phyloP scores from a whole-genome alignment of 2,888 invertebrate genomes.

The Lamellibrachia satsuma region DNA sequence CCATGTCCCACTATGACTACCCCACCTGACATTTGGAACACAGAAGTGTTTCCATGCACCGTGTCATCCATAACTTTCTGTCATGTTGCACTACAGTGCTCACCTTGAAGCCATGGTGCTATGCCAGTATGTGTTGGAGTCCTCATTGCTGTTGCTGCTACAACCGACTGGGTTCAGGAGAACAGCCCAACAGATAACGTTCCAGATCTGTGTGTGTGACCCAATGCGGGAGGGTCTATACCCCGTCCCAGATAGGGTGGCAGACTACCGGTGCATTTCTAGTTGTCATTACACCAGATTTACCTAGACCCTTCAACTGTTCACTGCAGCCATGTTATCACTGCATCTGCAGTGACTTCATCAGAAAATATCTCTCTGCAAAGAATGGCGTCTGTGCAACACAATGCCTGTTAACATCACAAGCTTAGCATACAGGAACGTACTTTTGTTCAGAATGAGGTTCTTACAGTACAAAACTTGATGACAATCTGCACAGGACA shows the following conservation, averaged over 20 bases:
- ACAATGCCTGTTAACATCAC: slow-evolving; percentile 4
- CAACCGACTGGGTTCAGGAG: background rate
- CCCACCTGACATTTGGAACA: no score
- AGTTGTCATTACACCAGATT: slow-evolving; percentile 6
- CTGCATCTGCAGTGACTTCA: background rate
- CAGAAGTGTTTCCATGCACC: no score
- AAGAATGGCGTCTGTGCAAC: slow-evolving; percentile 5
- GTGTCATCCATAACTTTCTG: background rate
- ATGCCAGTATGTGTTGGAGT: background rate
- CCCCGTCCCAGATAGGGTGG: background rate
- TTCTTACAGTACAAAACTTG: background rate
- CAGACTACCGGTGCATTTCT: background rate
- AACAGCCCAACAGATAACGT: background rate
- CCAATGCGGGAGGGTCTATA: background rate
- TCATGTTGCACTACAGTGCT: background rate
- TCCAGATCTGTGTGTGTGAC: background rate
- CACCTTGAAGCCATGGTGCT: background rate
- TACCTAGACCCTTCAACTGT: background rate
- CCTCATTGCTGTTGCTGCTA: background rate
- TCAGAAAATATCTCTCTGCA: slow-evolving; percentile 8
- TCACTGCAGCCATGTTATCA: background rate
- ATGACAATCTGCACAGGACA: background rate
- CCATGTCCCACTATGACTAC: no score
- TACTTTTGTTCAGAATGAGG: background rate
- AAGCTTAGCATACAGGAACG: background rate